Evolutionary conservation across 2,888 invertebrate genomes (phyloP), one percentile per base, ranked within the genome.

Genomic region (Diarsia brunnea): DNA sequence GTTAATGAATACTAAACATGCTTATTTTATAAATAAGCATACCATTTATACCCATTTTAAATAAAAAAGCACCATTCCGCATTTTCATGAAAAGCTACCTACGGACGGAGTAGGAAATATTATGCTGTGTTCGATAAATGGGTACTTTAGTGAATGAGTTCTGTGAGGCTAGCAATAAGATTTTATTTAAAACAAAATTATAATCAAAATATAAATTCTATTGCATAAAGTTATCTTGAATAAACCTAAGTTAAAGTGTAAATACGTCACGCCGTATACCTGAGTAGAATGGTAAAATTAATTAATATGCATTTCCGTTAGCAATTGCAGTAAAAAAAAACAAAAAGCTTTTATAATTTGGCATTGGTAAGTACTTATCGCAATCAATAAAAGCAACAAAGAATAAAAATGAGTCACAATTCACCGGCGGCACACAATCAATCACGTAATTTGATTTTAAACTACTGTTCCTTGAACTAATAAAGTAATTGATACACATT

Each of bases 401-500:
- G 47, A 60, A 70, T 61, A 53, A 65, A 58, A 73, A 76, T 76
- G 61, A 81, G 27, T 76, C 73, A 73, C 63, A 70, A 70, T 55
- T 55, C 65, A 53, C 49, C 43, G 31, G 63, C 65, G 31, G 66
- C 45, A 55, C 51, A 73, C 79, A 70, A 87, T 87, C 88, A 78
- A 87, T 87, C 86, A 78, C 77, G 66, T 81, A 76, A 79, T 79
- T 31, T 69, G 49, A 78, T 78, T 74, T 72, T 67, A 84, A 85
- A 85, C 83, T 74, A 70, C 77, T 87, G 79, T 75, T 87, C 76
- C 80, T 79, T 85, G 79, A 75, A 84, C 74, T 85, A 80, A 88
- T 86, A 80, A 82, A 85, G 76, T 79, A 88, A 88, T 85, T 85
- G 84, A 86, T 86, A 86, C 73, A 73, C 78, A 81, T 82, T 53